These are phyloP conservation scores for Prolemur simus DNA, from an alignment of 2,113 vertebrate genomes.

Conservation along the genomic window DNA sequence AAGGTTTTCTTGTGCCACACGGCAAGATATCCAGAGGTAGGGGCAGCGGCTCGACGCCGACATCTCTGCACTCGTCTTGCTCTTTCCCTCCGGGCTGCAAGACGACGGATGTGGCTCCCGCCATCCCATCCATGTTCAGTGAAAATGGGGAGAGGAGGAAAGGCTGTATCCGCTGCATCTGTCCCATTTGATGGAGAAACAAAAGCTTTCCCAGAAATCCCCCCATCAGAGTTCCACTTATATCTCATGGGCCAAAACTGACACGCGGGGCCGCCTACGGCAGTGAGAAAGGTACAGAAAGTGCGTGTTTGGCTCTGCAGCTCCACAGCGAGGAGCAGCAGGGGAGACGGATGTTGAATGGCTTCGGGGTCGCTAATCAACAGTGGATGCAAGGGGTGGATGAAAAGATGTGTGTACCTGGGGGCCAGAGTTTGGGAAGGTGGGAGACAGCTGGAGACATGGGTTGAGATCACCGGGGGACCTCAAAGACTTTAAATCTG, in stretches of 20 bases:
- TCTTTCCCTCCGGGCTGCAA: neutral
- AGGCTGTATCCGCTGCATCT: neutral
- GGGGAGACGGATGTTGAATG: neutral
- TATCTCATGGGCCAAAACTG: neutral
- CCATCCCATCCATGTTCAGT: neutral
- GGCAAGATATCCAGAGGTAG: neutral
- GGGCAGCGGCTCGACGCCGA: neutral
- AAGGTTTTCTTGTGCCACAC: neutral
- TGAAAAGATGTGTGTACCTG: neutral
- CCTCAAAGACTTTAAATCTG: neutral
- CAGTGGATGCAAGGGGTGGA: neutral
- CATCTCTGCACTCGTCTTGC: neutral
- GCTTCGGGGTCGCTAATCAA: neutral
- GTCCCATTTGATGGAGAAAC: neutral
- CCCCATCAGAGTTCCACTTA: neutral
- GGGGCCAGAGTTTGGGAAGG: neutral
- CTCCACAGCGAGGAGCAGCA: neutral
- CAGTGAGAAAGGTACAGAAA: neutral
- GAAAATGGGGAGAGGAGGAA: neutral
- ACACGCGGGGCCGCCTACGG: neutral
- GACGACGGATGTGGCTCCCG: neutral
- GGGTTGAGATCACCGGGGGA: neutral
- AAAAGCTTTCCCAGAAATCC: neutral
- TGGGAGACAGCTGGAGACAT: neutral
- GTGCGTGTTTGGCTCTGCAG: neutral